Evolutionary conservation across 2,797 vertebrate genomes (phyloP), one percentile per base, ranked within the genome.

Genomic region (Cirrhinus mrigala): DNA sequence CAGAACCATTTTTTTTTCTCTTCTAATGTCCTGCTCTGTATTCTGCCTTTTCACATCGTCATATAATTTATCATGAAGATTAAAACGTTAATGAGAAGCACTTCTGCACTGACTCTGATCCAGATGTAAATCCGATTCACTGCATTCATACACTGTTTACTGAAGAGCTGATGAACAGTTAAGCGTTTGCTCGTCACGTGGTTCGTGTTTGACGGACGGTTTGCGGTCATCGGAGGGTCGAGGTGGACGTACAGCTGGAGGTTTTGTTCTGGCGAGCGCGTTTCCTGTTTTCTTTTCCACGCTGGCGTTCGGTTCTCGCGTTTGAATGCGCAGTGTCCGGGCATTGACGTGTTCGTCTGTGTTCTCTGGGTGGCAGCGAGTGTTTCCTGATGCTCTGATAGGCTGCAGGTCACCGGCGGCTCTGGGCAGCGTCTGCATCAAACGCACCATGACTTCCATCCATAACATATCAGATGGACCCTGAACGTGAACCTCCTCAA

Each of bases 1-100:
- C 92, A 96, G 97, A 33, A 20, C 44, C 44, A 1, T 44, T 8
- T 24, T 11, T n/a, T 24, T 60, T 24, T 60, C 9, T 60, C 12
- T 8, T 11, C 15, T 33, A 29, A 29, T 29, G 29, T 29, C 16
- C 40, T 44, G 40, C 40, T 33, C 24, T 27, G 71, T 62, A 62
- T 62, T 27, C 15, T 64, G 29, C 50, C 15, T 37, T 3, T n/a
- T 24, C 20, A 54, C 18, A 0, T 3, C 8, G 9, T 20, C 11
- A 6, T 58, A 0, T 16, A 16, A 52, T 29, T 75, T 52, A 20
- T 4, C n/a, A 73, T 15, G 24, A 8, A 24, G 14, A 73, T 27
- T 40, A 33, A 33, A 33, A 33, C 0, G 22, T 11, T 4, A 18
- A 68, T 33, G 9, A 40, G 40, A 22, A n/a, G 20, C 69, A 1